Conservation (phyloP, 2,888 invertebrate genomes). For the Rhopalosiphum nymphaeae region DNA sequence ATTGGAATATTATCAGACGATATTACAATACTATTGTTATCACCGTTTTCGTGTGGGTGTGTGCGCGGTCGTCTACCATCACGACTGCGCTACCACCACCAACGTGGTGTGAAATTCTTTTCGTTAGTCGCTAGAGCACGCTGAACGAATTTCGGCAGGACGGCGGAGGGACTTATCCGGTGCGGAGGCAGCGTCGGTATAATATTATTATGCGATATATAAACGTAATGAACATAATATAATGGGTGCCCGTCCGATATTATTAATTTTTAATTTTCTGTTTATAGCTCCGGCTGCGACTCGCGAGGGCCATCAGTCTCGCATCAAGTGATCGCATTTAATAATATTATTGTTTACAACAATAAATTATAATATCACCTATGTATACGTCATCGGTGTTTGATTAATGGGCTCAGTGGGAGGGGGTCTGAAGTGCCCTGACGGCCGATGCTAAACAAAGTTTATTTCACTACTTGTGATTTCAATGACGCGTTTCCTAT, state of each 20-base stretch:
- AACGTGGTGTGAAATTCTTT: not conserved
- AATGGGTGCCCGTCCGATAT: too few species aligned
- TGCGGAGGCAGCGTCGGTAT: not conserved
- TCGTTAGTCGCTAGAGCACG: slow-evolving; percentile 26
- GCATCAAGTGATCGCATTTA: too few species aligned
- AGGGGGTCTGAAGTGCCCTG: too few species aligned
- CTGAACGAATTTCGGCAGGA: not conserved
- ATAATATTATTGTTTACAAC: too few species aligned
- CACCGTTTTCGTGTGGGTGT: not conserved
- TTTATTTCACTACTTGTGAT: too few species aligned
- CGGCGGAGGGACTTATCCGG: not conserved
- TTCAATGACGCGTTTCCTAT: too few species aligned
- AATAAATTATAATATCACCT: too few species aligned
- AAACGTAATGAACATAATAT: too few species aligned
- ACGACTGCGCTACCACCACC: not conserved
- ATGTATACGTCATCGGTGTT: too few species aligned
- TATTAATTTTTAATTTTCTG: not conserved
- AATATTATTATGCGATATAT: too few species aligned
- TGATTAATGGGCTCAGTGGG: too few species aligned
- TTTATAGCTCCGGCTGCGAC: not conserved
- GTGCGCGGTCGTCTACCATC: not conserved
- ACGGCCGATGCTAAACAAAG: too few species aligned
- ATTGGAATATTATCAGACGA: not conserved
- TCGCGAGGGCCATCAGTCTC: not conserved
- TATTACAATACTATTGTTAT: not conserved